Conservation (phyloP, 2,888 invertebrate species). For the Tipula confusa region DNA sequence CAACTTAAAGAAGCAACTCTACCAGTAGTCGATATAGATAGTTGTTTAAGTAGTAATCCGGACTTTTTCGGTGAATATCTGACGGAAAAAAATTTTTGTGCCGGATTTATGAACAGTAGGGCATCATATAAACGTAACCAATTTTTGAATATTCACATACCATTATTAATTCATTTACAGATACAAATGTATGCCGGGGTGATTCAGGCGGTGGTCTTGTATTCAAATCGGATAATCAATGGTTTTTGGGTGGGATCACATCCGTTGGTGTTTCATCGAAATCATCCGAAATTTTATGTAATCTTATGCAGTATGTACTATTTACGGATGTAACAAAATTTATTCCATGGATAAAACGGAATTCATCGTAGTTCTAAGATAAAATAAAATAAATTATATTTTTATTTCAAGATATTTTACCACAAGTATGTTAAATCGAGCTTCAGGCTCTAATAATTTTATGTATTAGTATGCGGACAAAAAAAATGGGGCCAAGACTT, state of each 20-base stretch:
- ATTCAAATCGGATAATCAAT: slow-evolving; percentile 38
- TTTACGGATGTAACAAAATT: slow-evolving; percentile 50
- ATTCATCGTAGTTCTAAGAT: background rate
- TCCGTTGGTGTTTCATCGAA: slow-evolving; percentile 35
- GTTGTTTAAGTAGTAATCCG: slow-evolving; percentile 40
- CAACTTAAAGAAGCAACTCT: slow-evolving; percentile 41
- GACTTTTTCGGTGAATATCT: slow-evolving; percentile 35
- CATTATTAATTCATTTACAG: background rate
- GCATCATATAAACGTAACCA: too few species aligned
- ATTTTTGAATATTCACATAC: background rate
- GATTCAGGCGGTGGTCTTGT: slow-evolving; percentile 54
- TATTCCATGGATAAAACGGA: slow-evolving; percentile 41
- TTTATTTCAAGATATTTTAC: too few species aligned
- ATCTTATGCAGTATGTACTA: slow-evolving; percentile 49
- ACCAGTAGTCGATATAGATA: slow-evolving; percentile 43
- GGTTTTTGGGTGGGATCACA: slow-evolving; percentile 36
- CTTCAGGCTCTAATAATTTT: too few species aligned
- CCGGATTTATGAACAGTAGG: slow-evolving; percentile 36
- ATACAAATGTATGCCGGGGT: slow-evolving; percentile 52
- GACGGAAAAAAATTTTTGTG: slow-evolving; percentile 35
- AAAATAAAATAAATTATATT: background rate
- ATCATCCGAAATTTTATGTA: slow-evolving; percentile 45
- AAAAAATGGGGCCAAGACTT: too few species aligned
- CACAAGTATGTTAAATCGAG: too few species aligned
- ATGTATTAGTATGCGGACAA: too few species aligned